phyloP scores from a whole-genome alignment of 2,888 invertebrate species.

The Pristionchus maxplancki region DNA sequence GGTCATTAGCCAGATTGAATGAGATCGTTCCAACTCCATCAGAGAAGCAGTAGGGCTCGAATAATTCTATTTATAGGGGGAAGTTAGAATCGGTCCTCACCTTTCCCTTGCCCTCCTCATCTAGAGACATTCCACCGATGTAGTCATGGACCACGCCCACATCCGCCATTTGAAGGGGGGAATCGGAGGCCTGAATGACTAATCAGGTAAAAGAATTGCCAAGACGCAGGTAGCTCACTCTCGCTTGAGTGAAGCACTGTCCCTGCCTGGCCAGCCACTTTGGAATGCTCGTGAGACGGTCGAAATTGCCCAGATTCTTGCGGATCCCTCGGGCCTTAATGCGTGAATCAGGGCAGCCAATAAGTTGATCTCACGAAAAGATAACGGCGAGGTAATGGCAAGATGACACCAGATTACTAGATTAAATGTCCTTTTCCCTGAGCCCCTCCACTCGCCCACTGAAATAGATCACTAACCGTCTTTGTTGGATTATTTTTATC shows the following conservation, averaged over 20 bases:
- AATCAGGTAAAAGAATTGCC: neutral
- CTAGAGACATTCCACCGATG: neutral
- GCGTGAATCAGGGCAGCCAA: too few relatives aligned
- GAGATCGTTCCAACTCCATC: slow-evolving; percentile 64
- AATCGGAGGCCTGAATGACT: neutral
- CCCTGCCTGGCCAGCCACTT: slow-evolving; percentile 78
- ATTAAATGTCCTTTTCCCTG: too few relatives aligned
- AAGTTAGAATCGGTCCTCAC: neutral
- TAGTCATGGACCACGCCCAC: neutral
- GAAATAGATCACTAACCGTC: neutral
- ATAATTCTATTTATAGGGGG: too few relatives aligned
- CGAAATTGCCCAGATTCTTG: slow-evolving; percentile 63
- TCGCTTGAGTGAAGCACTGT: slow-evolving; percentile 77
- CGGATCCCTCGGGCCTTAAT: slow-evolving; percentile 54
- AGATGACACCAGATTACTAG: too few relatives aligned
- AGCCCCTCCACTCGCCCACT: too few relatives aligned
- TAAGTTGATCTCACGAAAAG: too few relatives aligned
- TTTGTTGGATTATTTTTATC: neutral
- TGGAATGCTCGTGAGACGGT: slow-evolving; percentile 71
- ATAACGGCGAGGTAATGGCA: too few relatives aligned
- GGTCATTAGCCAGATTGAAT: neutral
- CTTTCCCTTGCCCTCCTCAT: neutral
- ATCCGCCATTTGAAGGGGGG: neutral
- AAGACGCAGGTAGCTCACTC: too few relatives aligned
- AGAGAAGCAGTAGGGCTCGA: slow-evolving; percentile 51